Percentiles rank a stretch among this genome's conserved stretches.
These are phyloP conservation scores for Glaucidium brasilianum DNA, from an alignment of 2,113 vertebrate genomes.

Conservation along the genomic window DNA sequence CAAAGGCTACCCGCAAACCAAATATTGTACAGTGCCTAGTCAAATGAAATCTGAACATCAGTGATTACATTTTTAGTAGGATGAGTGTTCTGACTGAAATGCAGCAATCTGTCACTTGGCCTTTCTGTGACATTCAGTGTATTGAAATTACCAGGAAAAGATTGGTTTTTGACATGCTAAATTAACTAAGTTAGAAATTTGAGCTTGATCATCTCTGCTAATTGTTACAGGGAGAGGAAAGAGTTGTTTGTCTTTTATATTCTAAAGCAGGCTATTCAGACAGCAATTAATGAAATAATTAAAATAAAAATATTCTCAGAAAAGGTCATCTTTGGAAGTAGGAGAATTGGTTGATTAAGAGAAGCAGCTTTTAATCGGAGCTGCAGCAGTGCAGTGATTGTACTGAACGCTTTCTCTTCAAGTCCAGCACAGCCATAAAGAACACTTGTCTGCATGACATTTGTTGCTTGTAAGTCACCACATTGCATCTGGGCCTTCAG, in stretches of 20 bases:
- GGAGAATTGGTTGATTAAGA: not conserved
- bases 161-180: conserved; percentile 74
- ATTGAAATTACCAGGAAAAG: conserved; percentile 76
- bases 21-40: conserved; percentile 48
- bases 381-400: not conserved
- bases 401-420: not conserved
- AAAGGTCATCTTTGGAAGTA: not conserved
- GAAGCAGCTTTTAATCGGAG: not conserved
- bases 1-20: conserved; percentile 40
- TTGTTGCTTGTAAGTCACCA: accelerated
- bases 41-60: conserved; percentile 55
- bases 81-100: conserved; percentile 75
- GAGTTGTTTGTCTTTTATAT: not conserved
- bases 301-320: not conserved
- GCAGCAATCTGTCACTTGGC: conserved; percentile 81
- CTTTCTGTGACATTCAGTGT: conserved; percentile 81
- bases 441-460: not conserved
- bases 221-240: conserved; percentile 10
- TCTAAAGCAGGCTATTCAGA: not conserved
- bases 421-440: not conserved
- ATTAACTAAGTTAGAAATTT: conserved; percentile 73
- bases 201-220: conserved; percentile 74
- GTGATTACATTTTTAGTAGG: conserved; percentile 63
- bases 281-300: conserved; percentile 16
- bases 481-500: accelerated